Evolutionary conservation across 64 coral and sea anemone genomes (phyloP).

Genomic region (Stichodactyla mertensii): DNA sequence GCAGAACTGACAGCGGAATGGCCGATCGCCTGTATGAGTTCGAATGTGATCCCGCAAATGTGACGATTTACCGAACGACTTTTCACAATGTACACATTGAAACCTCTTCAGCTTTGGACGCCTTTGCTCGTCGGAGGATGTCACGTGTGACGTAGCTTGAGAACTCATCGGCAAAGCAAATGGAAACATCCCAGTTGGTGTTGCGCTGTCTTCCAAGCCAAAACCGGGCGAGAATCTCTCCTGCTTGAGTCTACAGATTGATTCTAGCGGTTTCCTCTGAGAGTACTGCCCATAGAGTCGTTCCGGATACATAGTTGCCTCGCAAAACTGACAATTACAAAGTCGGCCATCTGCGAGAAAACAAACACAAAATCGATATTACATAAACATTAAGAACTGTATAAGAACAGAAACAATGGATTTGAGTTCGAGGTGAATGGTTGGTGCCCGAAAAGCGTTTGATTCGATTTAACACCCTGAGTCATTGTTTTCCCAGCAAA

Average conservation of each 20-base stretch:
- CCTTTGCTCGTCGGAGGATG: slow-evolving; percentile 48
- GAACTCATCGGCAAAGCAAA: slow-evolving; percentile 58
- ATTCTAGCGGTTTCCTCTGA: slow-evolving; percentile 60
- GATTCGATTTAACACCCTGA: slow-evolving; percentile 4
- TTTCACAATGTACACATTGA: slow-evolving; percentile 97
- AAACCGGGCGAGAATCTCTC: slow-evolving; percentile 64
- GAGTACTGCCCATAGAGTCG: slow-evolving; percentile 51
- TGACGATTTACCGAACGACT: slow-evolving; percentile 96
- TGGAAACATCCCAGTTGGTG: slow-evolving; percentile 32
- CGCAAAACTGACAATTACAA: slow-evolving; percentile 86
- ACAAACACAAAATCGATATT: slow-evolving; percentile 17
- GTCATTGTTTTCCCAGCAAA: slow-evolving; percentile 23
- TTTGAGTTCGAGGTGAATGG: neutral
- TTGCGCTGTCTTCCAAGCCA: slow-evolving; percentile 25
- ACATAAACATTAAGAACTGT: slow-evolving; percentile 6
- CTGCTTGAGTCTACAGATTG: slow-evolving; percentile 62
- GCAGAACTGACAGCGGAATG: slow-evolving; percentile 94
- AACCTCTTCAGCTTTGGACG: slow-evolving; percentile 87
- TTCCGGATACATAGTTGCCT: slow-evolving; percentile 79
- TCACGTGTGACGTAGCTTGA: neutral
- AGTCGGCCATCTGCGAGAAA: slow-evolving; percentile 70
- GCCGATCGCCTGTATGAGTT: slow-evolving; percentile 94
- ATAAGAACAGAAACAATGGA: neutral
- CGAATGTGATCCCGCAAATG: slow-evolving; percentile 98
- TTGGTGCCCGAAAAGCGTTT: neutral